Base-by-base conservation (phyloP, 2,888 invertebrate species). In the Neocrepidodera transversa region DNA sequence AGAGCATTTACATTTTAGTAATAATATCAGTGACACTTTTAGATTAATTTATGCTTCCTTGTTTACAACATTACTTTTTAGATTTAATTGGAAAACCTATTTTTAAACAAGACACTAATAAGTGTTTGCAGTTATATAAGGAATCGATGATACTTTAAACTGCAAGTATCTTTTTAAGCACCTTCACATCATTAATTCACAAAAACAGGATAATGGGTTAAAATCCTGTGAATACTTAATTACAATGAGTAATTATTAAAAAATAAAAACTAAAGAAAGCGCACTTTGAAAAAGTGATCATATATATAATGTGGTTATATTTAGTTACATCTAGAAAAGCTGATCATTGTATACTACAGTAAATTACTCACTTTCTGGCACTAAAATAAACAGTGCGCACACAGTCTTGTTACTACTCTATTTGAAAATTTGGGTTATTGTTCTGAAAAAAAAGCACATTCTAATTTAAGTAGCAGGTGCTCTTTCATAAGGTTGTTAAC, bases 241-340 rank as follows among this genome's bases (percentile, higher is more conserved):
- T 2, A 20, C 6, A 26, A 23, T 35, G 26, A 26, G 45, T 8
- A 26, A 23, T 43, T 42, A 35, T 6, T 26, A 8, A 7, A 13
- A 14, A 26, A 8, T 45, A 26, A 28, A 45, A 6, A 26, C 16
- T 5, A 13, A 2, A 26, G 2, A 26, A 45, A 26, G 11, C 11
- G 16, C 26, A 45, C 10, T 7, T 28, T 17, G 13, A 18, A 40
- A 38, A 38, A 23, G 13, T 23, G 6, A 20, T 36, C 36, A 4
- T n/a, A 20, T 32, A 18, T 17, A 42, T 1, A 11, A 20, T 52
- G 43, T 28, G 42, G 30, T 43, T 53, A 53, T 42, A 53, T 36
- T 53, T 53, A 53, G 54, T 45, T 54, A 45, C 54, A 45, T 36
- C 20, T 54, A 54, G 54, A 30, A 54, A 54, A 54, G 45, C 45